Base-by-base conservation (phyloP, 2,113 vertebrate species). In the Scopus umbretta region DNA sequence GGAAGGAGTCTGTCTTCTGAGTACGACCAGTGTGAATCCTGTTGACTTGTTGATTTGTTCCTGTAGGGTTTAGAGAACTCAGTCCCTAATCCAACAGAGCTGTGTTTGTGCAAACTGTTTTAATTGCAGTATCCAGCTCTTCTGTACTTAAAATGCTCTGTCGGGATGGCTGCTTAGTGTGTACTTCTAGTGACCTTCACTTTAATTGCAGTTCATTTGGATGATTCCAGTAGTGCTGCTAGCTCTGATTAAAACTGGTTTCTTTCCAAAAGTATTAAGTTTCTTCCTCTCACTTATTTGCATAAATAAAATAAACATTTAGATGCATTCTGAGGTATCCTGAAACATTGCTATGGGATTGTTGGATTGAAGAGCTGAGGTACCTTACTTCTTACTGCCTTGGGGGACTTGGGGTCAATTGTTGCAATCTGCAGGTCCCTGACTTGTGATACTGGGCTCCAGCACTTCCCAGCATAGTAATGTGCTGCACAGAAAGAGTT, bases 221-320 rank as follows among this genome's bases (percentile, higher is more conserved):
- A 65, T 86, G 18, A 80, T 21, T 87, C 63, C 80, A 79, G 78
- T 11, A 40, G 80, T 42, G 52, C 40, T 78, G 32, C 42, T 72
- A 66, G 43, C 71, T 91, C 50, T 84, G 50, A 92, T 89, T 92
- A 90, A 83, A 94, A 50, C 75, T 71, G 14, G 12, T 95, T 93
- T 87, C 5, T 65, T 92, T 76, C 47, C 72, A 83, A 45, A 90
- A 62, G 23, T 45, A 16, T 42, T n/a, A 49, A 25, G 26, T 72
- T 85, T 50, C 40, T 79, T 87, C 13, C 38, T 62, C n/a, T 79
- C n/a, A 19, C 50, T 78, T 73, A 27, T 63, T 76, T 65, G 23
- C 45, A 34, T 71, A 67, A 67, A 30, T 30, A 27, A 85, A 84
- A 29, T 8, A 55, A 79, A 21, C 34, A 52, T 49, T 92, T 45